A percentile compares a stretch with the other conserved stretches of the same genome.
These are phyloP conservation scores for Xiphorhynchus erythropygius DNA, from an alignment of 2,797 vertebrate genomes.

Conservation along the genomic window DNA sequence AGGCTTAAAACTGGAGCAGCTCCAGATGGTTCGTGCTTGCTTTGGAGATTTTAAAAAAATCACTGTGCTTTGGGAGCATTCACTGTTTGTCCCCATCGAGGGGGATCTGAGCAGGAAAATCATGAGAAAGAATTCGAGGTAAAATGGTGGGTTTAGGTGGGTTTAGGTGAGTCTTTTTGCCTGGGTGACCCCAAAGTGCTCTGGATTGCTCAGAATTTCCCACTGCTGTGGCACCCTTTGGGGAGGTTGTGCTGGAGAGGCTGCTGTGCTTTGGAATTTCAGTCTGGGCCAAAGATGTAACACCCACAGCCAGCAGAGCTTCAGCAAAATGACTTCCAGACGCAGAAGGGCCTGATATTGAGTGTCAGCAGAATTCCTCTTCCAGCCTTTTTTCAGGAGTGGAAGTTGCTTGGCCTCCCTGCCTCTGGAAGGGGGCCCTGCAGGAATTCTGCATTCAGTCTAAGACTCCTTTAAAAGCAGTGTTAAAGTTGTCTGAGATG, in stretches of 20 bases:
- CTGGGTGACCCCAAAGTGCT: not conserved
- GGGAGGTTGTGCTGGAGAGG: not conserved
- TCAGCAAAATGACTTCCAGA: not conserved
- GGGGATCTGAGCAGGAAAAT: not conserved
- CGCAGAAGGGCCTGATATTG: not conserved
- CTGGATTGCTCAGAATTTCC: not conserved
- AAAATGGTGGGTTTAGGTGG: fast-evolving
- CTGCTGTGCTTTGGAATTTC: not conserved
- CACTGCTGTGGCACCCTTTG: not conserved
- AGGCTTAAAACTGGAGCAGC: not conserved
- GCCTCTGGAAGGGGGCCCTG: not conserved
- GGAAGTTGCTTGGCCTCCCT: not conserved
- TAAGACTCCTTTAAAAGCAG: not conserved
- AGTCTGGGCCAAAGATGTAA: not conserved
- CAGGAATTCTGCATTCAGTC: not conserved
- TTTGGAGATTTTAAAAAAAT: not conserved
- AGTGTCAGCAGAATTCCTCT: not conserved
- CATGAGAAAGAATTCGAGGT: not conserved
- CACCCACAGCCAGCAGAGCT: not conserved
- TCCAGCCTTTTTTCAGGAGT: not conserved
- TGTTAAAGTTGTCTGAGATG: not conserved
- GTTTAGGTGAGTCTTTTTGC: not conserved
- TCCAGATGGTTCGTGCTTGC: not conserved
- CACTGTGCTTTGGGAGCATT: not conserved
- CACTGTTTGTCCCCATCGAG: not conserved